Conservation (phyloP, 1,140 invertebrate genomes). For the Rhagoletis zephyria region DNA sequence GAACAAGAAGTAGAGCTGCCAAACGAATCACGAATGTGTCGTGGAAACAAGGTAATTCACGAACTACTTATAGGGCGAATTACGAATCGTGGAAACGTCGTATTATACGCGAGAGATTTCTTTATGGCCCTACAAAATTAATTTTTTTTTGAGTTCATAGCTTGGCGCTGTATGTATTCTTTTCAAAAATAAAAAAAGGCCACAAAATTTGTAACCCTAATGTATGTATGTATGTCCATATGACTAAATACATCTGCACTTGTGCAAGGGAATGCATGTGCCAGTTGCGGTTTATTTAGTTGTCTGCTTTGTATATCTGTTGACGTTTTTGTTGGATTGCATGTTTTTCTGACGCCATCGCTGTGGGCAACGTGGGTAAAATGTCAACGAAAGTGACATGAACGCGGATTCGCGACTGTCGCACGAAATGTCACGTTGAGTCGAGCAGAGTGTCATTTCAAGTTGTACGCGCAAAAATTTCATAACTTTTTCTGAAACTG, state of each 20-base stretch:
- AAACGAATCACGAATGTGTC: too few species aligned
- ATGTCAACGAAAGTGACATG: conserved; percentile 50
- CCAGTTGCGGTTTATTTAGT: background rate
- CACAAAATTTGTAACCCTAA: too few species aligned
- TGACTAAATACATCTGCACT: background rate
- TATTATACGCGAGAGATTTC: too few species aligned
- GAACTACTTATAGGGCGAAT: too few species aligned
- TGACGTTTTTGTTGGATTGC: background rate
- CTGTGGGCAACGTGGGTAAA: conserved; percentile 46
- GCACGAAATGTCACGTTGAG: conserved; percentile 22
- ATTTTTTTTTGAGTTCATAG: too few species aligned
- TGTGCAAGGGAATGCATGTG: background rate
- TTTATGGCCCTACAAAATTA: too few species aligned
- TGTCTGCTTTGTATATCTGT: background rate
- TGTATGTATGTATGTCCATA: too few species aligned
- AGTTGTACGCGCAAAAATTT: conserved; percentile 41
- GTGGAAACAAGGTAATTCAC: too few species aligned
- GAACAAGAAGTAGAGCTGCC: too few species aligned
- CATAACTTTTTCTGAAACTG: conserved; percentile 13
- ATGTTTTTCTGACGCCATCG: conserved; percentile 19
- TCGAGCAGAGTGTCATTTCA: conserved; percentile 1
- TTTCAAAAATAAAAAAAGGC: too few species aligned
- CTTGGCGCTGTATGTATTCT: too few species aligned
- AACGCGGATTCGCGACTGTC: conserved; percentile 43
- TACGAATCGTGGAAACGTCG: too few species aligned